Percentiles rank a stretch among this genome's conserved stretches.
Conservation (phyloP, 2,797 vertebrate species). For the Lepus townsendii region DNA sequence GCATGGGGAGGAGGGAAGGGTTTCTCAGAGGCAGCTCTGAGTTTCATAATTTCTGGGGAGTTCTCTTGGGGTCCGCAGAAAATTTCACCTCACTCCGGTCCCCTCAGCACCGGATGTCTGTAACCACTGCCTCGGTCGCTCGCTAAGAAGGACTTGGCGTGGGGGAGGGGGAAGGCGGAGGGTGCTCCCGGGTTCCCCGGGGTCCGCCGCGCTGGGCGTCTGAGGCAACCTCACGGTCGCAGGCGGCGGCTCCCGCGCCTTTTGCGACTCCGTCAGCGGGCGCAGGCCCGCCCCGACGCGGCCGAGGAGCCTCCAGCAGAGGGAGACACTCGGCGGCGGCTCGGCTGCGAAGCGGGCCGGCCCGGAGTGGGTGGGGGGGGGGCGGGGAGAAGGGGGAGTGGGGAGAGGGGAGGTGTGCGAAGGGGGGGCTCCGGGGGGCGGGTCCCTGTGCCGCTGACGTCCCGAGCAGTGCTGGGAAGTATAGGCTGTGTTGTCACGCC, state of each 20-base stretch:
- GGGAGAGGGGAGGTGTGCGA: constrained; percentile 70
- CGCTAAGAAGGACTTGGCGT: not conserved
- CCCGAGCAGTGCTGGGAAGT: constrained; percentile 87
- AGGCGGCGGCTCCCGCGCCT: not conserved
- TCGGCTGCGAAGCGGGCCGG: constrained; percentile 63
- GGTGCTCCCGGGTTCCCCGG: not conserved
- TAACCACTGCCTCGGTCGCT: not conserved
- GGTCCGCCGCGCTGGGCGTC: not conserved
- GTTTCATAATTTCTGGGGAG: constrained; percentile 72
- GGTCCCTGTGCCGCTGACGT: constrained; percentile 82
- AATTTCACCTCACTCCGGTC: constrained; percentile 24
- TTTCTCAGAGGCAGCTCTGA: constrained; percentile 63
- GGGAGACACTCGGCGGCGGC: constrained; percentile 79
- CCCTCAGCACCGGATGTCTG: not conserved
- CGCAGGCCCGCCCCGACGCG: not conserved
- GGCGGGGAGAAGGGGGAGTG: constrained; percentile 67
- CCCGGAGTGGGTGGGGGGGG: constrained; percentile 77
- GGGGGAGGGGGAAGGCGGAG: not conserved
- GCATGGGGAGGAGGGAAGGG: constrained; percentile 47
- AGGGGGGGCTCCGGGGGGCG: constrained; percentile 72
- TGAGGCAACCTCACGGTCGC: not conserved
- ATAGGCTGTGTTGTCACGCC: constrained; percentile 99
- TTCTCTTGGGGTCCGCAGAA: constrained; percentile 61
- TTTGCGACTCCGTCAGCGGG: not conserved
- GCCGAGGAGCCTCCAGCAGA: constrained; percentile 68